Evolutionary conservation across 2,888 invertebrate genomes (phyloP).

Genomic region (Endotricha flammealis): DNA sequence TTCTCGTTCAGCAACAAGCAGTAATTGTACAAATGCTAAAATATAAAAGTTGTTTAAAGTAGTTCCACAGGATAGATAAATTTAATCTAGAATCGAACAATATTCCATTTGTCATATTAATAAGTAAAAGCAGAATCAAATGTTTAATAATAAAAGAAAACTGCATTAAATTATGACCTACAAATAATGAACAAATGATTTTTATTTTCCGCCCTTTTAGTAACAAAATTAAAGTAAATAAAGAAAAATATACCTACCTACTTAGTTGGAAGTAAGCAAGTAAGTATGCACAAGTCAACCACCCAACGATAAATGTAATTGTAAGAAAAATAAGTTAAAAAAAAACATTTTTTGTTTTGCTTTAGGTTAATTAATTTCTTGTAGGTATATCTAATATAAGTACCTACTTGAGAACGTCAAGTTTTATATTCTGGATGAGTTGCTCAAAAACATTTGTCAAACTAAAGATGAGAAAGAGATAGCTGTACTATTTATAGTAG

Average conservation of each 20-base stretch:
- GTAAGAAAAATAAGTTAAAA: too few relatives aligned
- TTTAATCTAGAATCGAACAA: constrained; percentile 75
- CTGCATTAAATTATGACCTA: constrained; percentile 78
- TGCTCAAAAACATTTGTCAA: too few relatives aligned
- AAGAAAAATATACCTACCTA: not conserved
- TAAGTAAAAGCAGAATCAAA: constrained; percentile 74
- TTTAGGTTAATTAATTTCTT: too few relatives aligned
- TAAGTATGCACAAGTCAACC: too few relatives aligned
- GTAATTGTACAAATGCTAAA: constrained; percentile 67
- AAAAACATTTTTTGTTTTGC: too few relatives aligned
- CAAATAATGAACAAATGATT: constrained; percentile 64
- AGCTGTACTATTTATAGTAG: too few relatives aligned
- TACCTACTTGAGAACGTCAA: too few relatives aligned
- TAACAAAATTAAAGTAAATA: too few relatives aligned
- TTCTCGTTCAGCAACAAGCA: constrained; percentile 46
- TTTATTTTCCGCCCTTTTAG: constrained; percentile 36
- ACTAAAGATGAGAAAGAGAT: too few relatives aligned
- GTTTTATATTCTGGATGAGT: too few relatives aligned
- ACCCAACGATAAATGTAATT: too few relatives aligned
- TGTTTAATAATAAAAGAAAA: constrained; percentile 72
- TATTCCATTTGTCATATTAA: constrained; percentile 78
- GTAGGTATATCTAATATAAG: too few relatives aligned
- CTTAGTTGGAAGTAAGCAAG: not conserved
- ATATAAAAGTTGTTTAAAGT: constrained; percentile 79
- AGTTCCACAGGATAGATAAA: constrained; percentile 69